A percentile compares a stretch with the other conserved stretches of the same genome.
phyloP scores from a whole-genome alignment of 2,888 invertebrate genomes.

The Ariolimax columbianus region DNA sequence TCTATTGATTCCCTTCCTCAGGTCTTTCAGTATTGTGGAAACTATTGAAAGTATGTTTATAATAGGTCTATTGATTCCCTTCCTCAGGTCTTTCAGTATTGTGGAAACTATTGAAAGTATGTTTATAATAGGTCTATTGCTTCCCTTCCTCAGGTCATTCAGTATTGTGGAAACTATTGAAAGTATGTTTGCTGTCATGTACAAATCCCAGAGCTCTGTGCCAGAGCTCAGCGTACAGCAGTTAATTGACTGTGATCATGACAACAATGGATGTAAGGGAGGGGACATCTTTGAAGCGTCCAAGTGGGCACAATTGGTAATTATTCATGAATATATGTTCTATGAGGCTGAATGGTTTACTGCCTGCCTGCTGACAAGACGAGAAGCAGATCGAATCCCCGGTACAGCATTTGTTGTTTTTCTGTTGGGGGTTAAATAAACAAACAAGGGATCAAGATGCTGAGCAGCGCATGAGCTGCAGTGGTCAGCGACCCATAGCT shows the following conservation, averaged over 20 bases:
- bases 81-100: constrained; percentile 86
- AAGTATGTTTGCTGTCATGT: constrained; percentile 86
- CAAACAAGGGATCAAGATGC: too few relatives aligned
- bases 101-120: constrained; percentile 88
- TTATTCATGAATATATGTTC: background rate
- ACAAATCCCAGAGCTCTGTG: constrained; percentile 80
- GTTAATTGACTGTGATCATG: constrained; percentile 88
- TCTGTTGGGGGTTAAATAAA: too few relatives aligned
- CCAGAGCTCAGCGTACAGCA: constrained; percentile 86
- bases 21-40: constrained; percentile 89
- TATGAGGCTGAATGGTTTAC: too few relatives aligned
- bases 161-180: constrained; percentile 87
- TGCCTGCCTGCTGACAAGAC: too few relatives aligned
- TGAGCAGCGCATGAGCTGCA: too few relatives aligned
- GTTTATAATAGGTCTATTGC: too few relatives aligned
- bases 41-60: constrained; percentile 88
- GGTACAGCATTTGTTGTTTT: too few relatives aligned
- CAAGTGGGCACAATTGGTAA: constrained; percentile 82
- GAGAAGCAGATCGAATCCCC: too few relatives aligned
- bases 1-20: too few relatives aligned
- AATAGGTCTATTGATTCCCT: too few relatives aligned
- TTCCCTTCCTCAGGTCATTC: constrained; percentile 84
- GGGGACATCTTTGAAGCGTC: constrained; percentile 89
- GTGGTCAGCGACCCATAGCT: too few relatives aligned
- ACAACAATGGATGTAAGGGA: constrained; percentile 87